phyloP scores from a whole-genome alignment of 2,797 vertebrate genomes.

The Sebastiscus tertius region DNA sequence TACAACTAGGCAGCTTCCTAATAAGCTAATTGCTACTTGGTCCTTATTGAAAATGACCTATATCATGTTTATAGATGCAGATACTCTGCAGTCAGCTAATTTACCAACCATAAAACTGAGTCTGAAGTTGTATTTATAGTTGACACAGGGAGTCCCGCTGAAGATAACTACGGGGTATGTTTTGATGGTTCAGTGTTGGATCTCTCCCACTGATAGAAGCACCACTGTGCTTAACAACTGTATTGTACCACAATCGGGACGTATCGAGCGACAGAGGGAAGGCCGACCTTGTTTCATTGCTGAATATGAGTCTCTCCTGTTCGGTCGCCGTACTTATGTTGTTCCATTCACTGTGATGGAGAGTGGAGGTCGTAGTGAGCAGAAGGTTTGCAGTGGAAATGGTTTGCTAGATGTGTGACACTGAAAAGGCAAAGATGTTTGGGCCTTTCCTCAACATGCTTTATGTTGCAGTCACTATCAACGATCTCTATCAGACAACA shows the following conservation, averaged over 20 bases:
- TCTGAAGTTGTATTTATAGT: neutral
- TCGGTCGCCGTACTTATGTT: too few relatives aligned
- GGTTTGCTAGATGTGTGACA: too few relatives aligned
- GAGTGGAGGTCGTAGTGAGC: too few relatives aligned
- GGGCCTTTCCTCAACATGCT: too few relatives aligned
- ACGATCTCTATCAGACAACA: too few relatives aligned
- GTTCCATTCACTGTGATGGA: too few relatives aligned
- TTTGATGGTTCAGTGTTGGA: neutral
- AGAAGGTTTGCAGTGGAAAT: too few relatives aligned
- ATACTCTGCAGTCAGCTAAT: neutral
- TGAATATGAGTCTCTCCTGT: neutral
- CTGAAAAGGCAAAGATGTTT: too few relatives aligned
- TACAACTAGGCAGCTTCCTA: neutral
- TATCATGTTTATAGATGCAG: neutral
- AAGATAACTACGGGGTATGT: neutral
- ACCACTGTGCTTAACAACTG: neutral
- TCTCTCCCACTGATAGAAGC: too few relatives aligned
- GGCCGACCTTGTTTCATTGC: neutral
- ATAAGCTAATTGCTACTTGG: neutral
- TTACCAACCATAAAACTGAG: neutral
- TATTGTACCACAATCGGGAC: neutral
- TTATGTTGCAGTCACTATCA: too few relatives aligned
- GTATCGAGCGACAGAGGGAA: neutral
- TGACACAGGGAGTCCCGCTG: too few relatives aligned
- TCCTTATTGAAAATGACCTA: neutral